Evolutionary conservation across 2,797 vertebrate species (phyloP).

Genomic region (Perodicticus potto): DNA sequence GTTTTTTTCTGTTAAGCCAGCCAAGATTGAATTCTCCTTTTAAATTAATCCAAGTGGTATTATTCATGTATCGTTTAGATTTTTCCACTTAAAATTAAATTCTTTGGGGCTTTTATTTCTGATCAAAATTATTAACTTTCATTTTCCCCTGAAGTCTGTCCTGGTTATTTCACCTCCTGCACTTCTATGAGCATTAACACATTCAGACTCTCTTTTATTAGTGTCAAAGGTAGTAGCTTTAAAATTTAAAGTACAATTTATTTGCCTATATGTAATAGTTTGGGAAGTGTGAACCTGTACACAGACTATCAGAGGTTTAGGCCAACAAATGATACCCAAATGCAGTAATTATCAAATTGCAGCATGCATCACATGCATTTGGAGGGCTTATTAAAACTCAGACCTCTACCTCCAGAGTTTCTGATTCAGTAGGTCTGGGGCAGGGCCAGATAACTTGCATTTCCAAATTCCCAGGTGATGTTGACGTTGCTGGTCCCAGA

Average conservation of each 20-base stretch:
- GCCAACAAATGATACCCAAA: background rate
- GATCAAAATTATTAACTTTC: constrained; percentile 59
- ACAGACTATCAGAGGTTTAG: constrained; percentile 2
- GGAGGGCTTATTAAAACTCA: background rate
- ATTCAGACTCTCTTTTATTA: constrained; percentile 15
- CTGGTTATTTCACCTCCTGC: background rate
- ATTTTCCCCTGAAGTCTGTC: background rate
- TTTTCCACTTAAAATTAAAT: constrained; percentile 65
- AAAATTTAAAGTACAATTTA: constrained; percentile 12
- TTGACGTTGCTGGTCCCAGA: background rate
- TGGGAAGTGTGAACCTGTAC: background rate
- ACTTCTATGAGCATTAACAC: background rate
- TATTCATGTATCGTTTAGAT: constrained; percentile 54
- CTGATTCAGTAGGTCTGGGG: constrained; percentile 2
- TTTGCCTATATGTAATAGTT: background rate
- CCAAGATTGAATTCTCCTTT: constrained; percentile 71
- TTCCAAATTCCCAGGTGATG: constrained; percentile 58
- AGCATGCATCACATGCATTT: background rate
- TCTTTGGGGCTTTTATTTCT: background rate
- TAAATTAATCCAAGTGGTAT: constrained; percentile 71
- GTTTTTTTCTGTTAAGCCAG: constrained; percentile 51
- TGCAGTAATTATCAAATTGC: background rate
- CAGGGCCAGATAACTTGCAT: background rate
- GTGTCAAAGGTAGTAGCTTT: background rate
- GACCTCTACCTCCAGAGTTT: background rate